Percentiles rank a stretch among this genome's conserved stretches.
These are phyloP conservation scores for Colius striatus DNA, from an alignment of 2,113 vertebrate genomes.

Conservation along the genomic window DNA sequence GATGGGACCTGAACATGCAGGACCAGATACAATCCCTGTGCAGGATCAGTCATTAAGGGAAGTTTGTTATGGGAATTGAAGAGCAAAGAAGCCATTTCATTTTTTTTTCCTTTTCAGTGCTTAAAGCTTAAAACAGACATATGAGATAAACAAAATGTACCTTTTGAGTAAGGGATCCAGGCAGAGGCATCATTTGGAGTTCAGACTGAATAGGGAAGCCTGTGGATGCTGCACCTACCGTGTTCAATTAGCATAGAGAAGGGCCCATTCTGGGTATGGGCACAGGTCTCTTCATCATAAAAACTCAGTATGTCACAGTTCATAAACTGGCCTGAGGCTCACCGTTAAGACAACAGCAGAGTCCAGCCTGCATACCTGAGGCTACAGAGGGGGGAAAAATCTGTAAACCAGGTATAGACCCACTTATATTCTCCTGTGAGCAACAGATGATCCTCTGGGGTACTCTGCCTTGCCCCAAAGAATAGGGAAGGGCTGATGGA, in stretches of 20 bases:
- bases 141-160: neutral
- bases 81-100: neutral
- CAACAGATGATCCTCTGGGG: neutral
- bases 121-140: neutral
- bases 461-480: neutral
- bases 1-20: neutral
- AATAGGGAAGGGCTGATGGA: neutral
- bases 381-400: accelerated
- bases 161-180: neutral
- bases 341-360: accelerated
- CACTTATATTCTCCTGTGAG: neutral
- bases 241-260: neutral
- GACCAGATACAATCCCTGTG: neutral
- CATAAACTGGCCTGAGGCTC: neutral
- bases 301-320: neutral
- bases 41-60: neutral
- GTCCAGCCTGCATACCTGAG: neutral
- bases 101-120: neutral
- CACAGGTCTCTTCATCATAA: neutral
- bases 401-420: neutral
- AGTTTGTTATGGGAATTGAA: neutral
- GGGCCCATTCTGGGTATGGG: neutral
- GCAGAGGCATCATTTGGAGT: neutral
- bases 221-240: accelerated
- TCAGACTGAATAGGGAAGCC: neutral